Base-by-base conservation (phyloP, 2,888 invertebrate genomes). In the Coenonympha glycerion region DNA sequence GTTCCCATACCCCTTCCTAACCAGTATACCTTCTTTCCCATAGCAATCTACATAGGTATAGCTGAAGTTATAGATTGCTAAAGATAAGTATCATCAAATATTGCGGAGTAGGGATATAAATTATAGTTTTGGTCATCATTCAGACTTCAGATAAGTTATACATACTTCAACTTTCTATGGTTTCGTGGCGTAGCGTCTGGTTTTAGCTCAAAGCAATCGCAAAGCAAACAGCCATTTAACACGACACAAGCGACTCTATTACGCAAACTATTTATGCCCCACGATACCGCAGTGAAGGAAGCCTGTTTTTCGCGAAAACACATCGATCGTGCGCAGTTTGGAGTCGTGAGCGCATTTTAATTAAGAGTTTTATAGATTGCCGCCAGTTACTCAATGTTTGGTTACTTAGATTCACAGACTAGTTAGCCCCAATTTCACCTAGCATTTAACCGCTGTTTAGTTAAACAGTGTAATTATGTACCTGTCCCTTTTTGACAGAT, bases 321-420 rank as follows among this genome's bases (percentile, higher is more conserved):
- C 49, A 52, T 34, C 31, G 39, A 40, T 44, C 55, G 55, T 55
- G 55, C 37, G 37, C 49, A 15, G 39, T 52, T 49, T 40, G 55
- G 46, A 52, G 24, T 55, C 55, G 55, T 55, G 55, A 55, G 33
- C 28, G 47, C 52, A 55, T 49, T 55, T 55, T 21, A 44, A 44
- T 44, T 44, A 44, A 44, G 44, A 44, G 8, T 44, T 42, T 30
- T 31, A 44, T 44, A 11, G 11, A 11, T n/a, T n/a, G n/a, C n/a
- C n/a, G n/a, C n/a, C n/a, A n/a, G n/a, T n/a, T n/a, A 15, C 22
- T 37, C 1, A 24, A 22, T 13, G 3, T 4, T 36, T 36, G 18
- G 22, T 13, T 22, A 0, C 15, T 24, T 24, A 9, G 13, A 13
- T 22, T n/a, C n/a, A n/a, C n/a, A n/a, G n/a, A n/a, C n/a, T n/a